Conservation (phyloP, 2,113 vertebrate species). For the Scomber scombrus region DNA sequence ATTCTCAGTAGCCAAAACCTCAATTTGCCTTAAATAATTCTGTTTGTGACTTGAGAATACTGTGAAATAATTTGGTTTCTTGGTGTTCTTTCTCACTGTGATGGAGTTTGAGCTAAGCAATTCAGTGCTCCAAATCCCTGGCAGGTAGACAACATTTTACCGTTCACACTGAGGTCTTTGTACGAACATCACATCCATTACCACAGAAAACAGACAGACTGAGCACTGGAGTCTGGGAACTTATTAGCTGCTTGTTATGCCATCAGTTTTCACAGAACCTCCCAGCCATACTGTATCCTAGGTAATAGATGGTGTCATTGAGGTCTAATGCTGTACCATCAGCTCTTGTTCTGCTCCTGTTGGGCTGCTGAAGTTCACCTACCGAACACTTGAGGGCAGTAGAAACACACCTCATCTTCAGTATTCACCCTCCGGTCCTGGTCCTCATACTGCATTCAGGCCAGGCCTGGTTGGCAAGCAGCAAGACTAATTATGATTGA, state of each 20-base stretch:
- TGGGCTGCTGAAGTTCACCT: slow-evolving; percentile 34
- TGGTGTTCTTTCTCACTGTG: not conserved
- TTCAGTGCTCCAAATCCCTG: slow-evolving; percentile 37
- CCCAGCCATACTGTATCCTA: not conserved
- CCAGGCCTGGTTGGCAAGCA: slow-evolving; percentile 48
- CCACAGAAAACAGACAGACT: slow-evolving; percentile 1
- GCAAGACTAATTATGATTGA: slow-evolving; percentile 82
- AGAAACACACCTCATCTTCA: slow-evolving; percentile 44
- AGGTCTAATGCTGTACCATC: slow-evolving; percentile 1
- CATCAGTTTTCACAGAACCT: slow-evolving; percentile 40
- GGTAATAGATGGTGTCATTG: slow-evolving; percentile 14
- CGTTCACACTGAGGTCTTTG: slow-evolving; percentile 42
- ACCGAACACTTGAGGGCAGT: slow-evolving; percentile 76
- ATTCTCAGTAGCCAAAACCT: slow-evolving; percentile 34
- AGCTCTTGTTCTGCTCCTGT: not conserved
- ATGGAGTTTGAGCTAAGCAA: slow-evolving; percentile 38
- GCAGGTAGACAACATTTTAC: slow-evolving; percentile 43
- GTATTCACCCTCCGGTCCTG: not conserved
- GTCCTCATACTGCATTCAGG: slow-evolving; percentile 61
- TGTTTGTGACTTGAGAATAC: not conserved
- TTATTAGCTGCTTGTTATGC: slow-evolving; percentile 30
- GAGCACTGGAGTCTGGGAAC: slow-evolving; percentile 25
- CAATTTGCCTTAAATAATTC: slow-evolving; percentile 19
- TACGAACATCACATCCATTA: slow-evolving; percentile 49
- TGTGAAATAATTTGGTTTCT: slow-evolving; percentile 37